Base-by-base conservation (phyloP, 2,888 invertebrate species). In the Rotaria magnacalcarata region DNA sequence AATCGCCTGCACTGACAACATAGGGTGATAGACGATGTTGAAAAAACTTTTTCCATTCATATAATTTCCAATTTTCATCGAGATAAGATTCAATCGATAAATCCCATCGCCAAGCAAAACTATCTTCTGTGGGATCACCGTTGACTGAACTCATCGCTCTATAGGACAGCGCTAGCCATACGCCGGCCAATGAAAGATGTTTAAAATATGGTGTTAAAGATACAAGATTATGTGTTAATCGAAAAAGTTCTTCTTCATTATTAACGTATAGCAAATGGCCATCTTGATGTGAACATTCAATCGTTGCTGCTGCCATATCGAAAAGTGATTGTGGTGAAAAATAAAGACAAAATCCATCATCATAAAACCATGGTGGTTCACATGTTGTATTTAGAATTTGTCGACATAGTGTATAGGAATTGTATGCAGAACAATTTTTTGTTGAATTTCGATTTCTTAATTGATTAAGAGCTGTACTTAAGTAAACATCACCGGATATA, bases 321-420 rank as follows among this genome's bases (percentile, higher is more conserved):
- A 27, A 27, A 16, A 34, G 16, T 27, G 34, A 67, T 34, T 67
- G 14, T 14, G 67, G 8, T 5, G 27, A 27, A 67, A 34, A 67
- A 67, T 67, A 67, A 4, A 67, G n/a, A n/a, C 67, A 67, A 34
- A 67, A 67, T 4, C 67, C 67, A 34, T 67, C 67, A 67, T 67
- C 67, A 34, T 67, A 67, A 34, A 67, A 67, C 67, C 67, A 67
- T 16, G 67, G 67, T 16, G 67, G 67, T 67, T 67, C 14, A 67
- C 67, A 67, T 1, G 34, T 67, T 67, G 67, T n/a, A 67, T 67
- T 67, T 67, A 34, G 67, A 67, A 16, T 34, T 34, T 67, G 67
- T 67, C 67, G 67, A 67, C 67, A 67, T 34, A 67, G 34, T 67
- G 67, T 67, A 34, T 67, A 67, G 3, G 67, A 67, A 67, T 67